Percentiles rank a stretch among this genome's conserved stretches.
Evolutionary conservation across 2,888 invertebrate species (phyloP).

Genomic region (Trisateles emortualis): DNA sequence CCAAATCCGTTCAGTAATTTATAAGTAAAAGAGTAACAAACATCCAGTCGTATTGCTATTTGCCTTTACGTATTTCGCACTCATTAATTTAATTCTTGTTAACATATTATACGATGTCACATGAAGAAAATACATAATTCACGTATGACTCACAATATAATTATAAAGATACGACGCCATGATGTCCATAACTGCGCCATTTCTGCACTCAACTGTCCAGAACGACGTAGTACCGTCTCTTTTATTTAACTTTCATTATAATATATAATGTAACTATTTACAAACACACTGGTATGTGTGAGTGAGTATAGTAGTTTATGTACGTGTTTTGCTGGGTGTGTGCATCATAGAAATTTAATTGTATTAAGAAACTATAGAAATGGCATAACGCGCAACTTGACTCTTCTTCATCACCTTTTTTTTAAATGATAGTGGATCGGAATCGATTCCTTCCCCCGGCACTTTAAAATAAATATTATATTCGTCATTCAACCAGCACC

Average conservation of each 20-base stretch:
- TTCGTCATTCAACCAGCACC: too few relatives aligned
- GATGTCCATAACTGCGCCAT: conserved; percentile 27
- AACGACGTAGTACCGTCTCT: conserved; percentile 2
- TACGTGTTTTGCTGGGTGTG: neutral
- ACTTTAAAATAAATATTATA: too few relatives aligned
- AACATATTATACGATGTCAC: neutral
- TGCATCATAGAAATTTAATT: neutral
- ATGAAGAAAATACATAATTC: neutral
- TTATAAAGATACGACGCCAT: neutral
- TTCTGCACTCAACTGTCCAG: conserved; percentile 11
- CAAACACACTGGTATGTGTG: neutral
- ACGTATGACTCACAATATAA: neutral
- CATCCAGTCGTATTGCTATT: too few relatives aligned
- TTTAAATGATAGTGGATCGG: too few relatives aligned
- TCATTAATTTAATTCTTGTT: neutral
- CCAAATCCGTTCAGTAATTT: too few relatives aligned
- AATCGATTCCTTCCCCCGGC: too few relatives aligned
- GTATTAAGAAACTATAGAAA: too few relatives aligned
- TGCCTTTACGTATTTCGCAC: neutral
- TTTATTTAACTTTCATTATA: conserved; percentile 24
- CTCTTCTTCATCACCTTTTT: too few relatives aligned
- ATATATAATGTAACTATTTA: conserved; percentile 4
- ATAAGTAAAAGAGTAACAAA: too few relatives aligned
- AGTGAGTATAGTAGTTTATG: neutral
- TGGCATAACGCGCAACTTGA: too few relatives aligned